Percentiles rank a stretch among this genome's conserved stretches.
These are phyloP conservation scores for Dryas iulia DNA, from an alignment of 1,140 invertebrate species.

Conservation along the genomic window DNA sequence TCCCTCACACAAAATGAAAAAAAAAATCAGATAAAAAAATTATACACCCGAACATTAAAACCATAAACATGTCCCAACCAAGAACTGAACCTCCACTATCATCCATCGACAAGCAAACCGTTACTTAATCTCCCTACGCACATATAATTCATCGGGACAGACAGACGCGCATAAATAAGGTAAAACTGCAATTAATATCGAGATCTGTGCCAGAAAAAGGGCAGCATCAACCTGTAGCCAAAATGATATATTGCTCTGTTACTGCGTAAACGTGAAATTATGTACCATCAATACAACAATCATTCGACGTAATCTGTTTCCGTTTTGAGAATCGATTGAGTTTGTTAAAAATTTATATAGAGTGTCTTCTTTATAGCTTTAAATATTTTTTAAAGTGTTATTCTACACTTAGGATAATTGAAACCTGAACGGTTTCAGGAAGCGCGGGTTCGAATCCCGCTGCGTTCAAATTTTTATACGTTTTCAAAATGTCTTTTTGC, in stretches of 20 bases:
- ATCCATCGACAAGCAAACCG: neutral
- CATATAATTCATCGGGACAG: neutral
- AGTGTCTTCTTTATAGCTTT: neutral
- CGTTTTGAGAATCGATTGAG: slow-evolving; percentile 1
- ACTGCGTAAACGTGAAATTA: slow-evolving; percentile 26
- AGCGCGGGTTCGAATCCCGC: too few species aligned
- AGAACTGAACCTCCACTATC: too few species aligned
- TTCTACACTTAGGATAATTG: too few species aligned
- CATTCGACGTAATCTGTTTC: slow-evolving; percentile 31
- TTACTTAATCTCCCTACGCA: neutral
- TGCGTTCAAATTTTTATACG: too few species aligned
- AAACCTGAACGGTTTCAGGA: too few species aligned
- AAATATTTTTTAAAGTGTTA: too few species aligned
- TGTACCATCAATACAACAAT: slow-evolving; percentile 33
- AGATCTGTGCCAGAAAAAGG: slow-evolving; percentile 25
- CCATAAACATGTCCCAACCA: too few species aligned
- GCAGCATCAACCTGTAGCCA: slow-evolving; percentile 23
- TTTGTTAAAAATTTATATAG: neutral
- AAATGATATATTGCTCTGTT: slow-evolving; percentile 20
- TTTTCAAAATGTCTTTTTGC: too few species aligned
- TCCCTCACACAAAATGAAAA: too few species aligned
- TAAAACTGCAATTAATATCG: slow-evolving; percentile 15
- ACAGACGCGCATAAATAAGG: neutral
- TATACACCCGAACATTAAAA: too few species aligned
- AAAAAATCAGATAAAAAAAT: too few species aligned